Percentiles rank a stretch among this genome's conserved stretches.
These are phyloP conservation scores for Lacerta bilineata DNA, from an alignment of 2,797 vertebrate species.

Conservation along the genomic window DNA sequence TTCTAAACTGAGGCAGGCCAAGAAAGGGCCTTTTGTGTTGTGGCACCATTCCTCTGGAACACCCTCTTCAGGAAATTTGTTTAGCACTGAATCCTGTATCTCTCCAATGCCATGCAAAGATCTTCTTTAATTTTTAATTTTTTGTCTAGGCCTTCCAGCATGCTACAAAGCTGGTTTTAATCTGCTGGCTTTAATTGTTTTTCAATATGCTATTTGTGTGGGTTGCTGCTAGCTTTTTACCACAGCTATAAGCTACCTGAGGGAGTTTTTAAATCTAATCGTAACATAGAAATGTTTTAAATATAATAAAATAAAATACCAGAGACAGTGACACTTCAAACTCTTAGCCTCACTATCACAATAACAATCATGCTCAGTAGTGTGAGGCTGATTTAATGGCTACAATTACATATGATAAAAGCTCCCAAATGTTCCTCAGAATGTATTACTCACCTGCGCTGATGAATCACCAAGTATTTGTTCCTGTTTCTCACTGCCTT, in stretches of 20 bases:
- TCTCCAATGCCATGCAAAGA: neutral
- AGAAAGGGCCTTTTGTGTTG: too few relatives aligned
- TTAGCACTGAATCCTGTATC: neutral
- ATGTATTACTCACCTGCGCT: constrained; percentile 25
- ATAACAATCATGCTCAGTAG: neutral
- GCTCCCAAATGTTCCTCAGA: neutral
- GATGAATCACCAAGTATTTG: constrained; percentile 31
- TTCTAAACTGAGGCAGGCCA: neutral
- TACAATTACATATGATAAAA: neutral
- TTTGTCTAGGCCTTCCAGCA: neutral
- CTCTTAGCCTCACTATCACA: neutral
- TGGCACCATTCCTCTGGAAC: neutral
- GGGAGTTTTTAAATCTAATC: neutral
- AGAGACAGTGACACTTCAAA: neutral
- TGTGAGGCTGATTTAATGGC: neutral
- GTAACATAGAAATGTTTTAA: neutral
- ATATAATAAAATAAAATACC: neutral
- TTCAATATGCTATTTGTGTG: neutral
- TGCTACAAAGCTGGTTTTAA: neutral
- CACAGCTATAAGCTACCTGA: neutral
- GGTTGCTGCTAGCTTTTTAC: neutral
- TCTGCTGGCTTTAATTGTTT: neutral
- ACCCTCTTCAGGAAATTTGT: neutral
- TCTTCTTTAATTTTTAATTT: too few relatives aligned
- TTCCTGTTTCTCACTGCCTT: constrained; percentile 22